A percentile compares a stretch with the other conserved stretches of the same genome.
Conservation (phyloP, 2,888 invertebrate species). For the Liopterus haemorrhoidalis region DNA sequence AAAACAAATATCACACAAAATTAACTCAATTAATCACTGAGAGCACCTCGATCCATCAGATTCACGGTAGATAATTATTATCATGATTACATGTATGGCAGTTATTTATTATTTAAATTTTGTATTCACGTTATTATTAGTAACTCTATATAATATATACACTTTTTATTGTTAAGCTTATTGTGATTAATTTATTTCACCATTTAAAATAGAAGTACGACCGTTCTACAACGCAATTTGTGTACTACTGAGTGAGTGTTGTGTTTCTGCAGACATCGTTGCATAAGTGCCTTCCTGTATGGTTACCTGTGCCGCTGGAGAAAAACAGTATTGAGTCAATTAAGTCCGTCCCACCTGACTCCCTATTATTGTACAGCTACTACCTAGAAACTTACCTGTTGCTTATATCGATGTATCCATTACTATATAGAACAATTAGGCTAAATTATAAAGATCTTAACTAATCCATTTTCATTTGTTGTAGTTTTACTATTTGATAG, state of each 20-base stretch:
- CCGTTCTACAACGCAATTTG: slow-evolving; percentile 6
- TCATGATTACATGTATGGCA: background rate
- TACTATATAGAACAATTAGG: too few relatives aligned
- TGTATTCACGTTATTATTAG: slow-evolving; percentile 9
- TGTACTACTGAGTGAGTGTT: slow-evolving; percentile 16
- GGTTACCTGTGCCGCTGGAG: slow-evolving; percentile 18
- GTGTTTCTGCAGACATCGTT: slow-evolving; percentile 16
- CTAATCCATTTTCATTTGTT: too few relatives aligned
- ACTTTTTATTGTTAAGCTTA: background rate
- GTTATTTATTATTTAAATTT: slow-evolving; percentile 11
- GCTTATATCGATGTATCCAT: too few relatives aligned
- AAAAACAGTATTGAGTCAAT: slow-evolving; percentile 18
- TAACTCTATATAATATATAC: slow-evolving; percentile 1
- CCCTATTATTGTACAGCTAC: too few relatives aligned
- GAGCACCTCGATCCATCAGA: too few relatives aligned
- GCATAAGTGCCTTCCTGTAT: slow-evolving; percentile 20
- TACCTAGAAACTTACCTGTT: too few relatives aligned
- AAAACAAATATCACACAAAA: background rate
- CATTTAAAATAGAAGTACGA: background rate
- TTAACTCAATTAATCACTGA: too few relatives aligned
- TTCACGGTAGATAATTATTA: slow-evolving; percentile 1
- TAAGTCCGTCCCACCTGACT: too few relatives aligned
- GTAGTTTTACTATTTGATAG: too few relatives aligned
- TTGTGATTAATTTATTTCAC: background rate
- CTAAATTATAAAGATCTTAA: too few relatives aligned